Conservation (phyloP, 2,888 invertebrate genomes). For the Hyposoter didymator region DNA sequence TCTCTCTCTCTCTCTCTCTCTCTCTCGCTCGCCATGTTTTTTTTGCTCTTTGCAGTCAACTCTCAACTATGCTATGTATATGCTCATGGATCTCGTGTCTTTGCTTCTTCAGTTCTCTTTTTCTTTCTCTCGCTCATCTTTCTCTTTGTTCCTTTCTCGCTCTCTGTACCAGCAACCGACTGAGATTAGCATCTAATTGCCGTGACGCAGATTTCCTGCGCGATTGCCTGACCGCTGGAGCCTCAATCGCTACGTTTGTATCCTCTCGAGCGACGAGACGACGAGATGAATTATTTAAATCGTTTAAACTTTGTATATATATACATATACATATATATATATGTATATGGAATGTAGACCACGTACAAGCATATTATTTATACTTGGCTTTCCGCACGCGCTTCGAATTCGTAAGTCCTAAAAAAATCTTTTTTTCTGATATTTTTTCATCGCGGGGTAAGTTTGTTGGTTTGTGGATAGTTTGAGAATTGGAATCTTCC, state of each 20-base stretch:
- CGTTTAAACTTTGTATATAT: conserved; percentile 26
- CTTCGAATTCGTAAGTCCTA: conserved; percentile 16
- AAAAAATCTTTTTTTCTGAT: neutral
- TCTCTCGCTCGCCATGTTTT: conserved; percentile 3
- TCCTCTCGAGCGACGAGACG: conserved; percentile 39
- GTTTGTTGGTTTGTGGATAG: neutral
- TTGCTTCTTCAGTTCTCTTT: conserved; percentile 16
- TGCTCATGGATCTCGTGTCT: conserved; percentile 45
- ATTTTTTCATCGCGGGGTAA: neutral
- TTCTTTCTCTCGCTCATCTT: conserved; percentile 16
- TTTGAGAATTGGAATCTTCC: neutral
- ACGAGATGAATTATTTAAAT: conserved; percentile 60
- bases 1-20: conserved; percentile 15
- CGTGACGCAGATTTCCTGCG: conserved; percentile 57
- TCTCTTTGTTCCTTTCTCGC: neutral
- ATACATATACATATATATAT: neutral
- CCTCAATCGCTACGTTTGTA: conserved; percentile 28
- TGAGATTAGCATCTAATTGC: conserved; percentile 68
- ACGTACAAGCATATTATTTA: conserved; percentile 37
- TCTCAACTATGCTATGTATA: conserved; percentile 22
- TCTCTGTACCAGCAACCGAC: conserved; percentile 43
- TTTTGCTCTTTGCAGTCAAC: conserved; percentile 18
- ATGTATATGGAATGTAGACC: conserved; percentile 7
- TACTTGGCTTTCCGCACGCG: conserved; percentile 22
- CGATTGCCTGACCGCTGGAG: conserved; percentile 43